Evolutionary conservation across 2,113 vertebrate species (phyloP), one percentile per base, ranked within the genome.

Genomic region (Petrocephalus microphthalmus): DNA sequence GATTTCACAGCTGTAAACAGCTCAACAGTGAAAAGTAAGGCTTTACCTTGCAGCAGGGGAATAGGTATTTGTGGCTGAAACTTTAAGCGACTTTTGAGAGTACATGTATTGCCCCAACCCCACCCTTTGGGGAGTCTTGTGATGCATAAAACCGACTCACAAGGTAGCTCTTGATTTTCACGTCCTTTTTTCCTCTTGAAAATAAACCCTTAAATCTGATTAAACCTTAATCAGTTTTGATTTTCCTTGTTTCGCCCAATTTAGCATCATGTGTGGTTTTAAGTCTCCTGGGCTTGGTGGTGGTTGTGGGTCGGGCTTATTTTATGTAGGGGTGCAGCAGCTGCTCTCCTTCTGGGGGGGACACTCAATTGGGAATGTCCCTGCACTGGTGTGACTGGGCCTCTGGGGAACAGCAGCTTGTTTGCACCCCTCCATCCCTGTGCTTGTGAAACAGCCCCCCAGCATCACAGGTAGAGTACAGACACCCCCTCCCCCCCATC

Each of bases 181-280:
- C 3, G 7, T 5, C 51, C 8, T 81, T 81, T 56, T 60, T 82
- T 19, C 33, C 10, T 54, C 88, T 1, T 64, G 60, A 78, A 91
- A 89, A 91, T 87, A 91, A 89, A 91, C 86, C 42, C 56, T 74
- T 78, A 17, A 78, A 82, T 90, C 83, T 86, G 89, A 90, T 90
- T 90, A 90, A 54, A 78, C 20, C 57, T 25, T 37, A 85, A 54
- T 85, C 84, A 56, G 51, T 85, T 53, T 85, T 60, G 17, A 52
- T 89, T 67, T 52, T 78, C 60, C 88, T 56, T 37, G 19, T 49
- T 71, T 78, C 33, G 19, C 64, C 67, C 54, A 86, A 89, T 86
- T 51, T 89, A 53, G 52, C 51, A 33, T 74, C 22, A 64, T 83
- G 84, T 89, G 10, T 47, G 57, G 22, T 17, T 52, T 33, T 52